Conservation (phyloP, 2,797 vertebrate species). For the Anniella stebbinsi region DNA sequence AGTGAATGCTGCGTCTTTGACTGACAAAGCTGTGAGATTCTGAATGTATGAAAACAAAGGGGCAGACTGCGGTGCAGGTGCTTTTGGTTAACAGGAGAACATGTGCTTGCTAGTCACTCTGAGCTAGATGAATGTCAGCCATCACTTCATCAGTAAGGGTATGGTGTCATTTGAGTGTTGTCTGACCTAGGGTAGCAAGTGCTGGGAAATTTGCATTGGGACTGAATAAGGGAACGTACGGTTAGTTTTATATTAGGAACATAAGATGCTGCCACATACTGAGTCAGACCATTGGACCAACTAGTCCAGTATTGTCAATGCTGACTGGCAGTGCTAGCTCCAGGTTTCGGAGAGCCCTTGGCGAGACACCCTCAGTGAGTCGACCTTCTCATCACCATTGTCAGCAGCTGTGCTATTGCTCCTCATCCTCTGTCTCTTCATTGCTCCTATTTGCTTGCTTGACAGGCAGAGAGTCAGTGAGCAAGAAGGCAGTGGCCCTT, state of each 20-base stretch:
- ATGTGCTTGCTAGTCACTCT: background rate
- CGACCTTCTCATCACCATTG: too few species aligned
- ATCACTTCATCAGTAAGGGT: background rate
- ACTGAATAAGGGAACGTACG: background rate
- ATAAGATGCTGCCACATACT: too few species aligned
- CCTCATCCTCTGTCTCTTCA: too few species aligned
- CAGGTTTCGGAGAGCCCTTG: too few species aligned
- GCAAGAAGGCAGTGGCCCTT: too few species aligned
- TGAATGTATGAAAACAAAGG: conserved; percentile 16
- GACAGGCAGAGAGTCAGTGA: too few species aligned
- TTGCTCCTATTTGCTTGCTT: too few species aligned
- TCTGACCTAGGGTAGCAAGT: background rate
- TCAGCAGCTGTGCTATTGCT: too few species aligned
- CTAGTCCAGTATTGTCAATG: too few species aligned
- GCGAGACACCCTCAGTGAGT: too few species aligned
- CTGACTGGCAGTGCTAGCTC: too few species aligned
- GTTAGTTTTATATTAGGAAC: background rate
- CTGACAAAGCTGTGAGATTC: background rate
- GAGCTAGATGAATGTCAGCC: background rate
- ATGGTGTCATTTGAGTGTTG: background rate
- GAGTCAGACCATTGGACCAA: too few species aligned
- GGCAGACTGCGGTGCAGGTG: background rate
- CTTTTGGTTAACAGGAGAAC: background rate
- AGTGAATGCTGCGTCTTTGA: background rate
- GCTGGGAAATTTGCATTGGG: background rate